phyloP scores from a whole-genome alignment of 2,888 invertebrate species.

The Belgica antarctica region DNA sequence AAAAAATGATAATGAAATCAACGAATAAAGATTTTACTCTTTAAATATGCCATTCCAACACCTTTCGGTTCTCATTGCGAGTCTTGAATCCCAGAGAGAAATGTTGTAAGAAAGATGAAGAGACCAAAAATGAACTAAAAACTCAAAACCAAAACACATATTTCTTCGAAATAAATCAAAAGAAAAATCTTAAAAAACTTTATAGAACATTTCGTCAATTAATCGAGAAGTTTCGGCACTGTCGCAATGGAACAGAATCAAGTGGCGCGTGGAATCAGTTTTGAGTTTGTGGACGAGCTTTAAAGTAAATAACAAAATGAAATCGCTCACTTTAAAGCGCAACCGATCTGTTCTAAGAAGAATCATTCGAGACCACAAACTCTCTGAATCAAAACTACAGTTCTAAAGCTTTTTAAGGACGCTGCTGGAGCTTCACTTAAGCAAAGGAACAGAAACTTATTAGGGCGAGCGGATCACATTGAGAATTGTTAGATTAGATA shows the following conservation, averaged over 20 bases:
- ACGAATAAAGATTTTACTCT: slow-evolving; percentile 8
- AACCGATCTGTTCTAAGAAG: too few relatives aligned
- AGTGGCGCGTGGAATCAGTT: too few relatives aligned
- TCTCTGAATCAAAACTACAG: too few relatives aligned
- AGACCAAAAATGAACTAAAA: slow-evolving; percentile 6
- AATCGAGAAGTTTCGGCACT: too few relatives aligned
- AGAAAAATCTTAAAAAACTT: slow-evolving; percentile 1
- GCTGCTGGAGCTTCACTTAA: not conserved
- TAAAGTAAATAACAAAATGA: too few relatives aligned
- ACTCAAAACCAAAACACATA: too few relatives aligned
- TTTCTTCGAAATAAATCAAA: slow-evolving; percentile 15
- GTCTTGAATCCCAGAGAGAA: not conserved
- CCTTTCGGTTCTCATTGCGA: not conserved
- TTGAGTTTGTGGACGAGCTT: too few relatives aligned
- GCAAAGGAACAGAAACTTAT: slow-evolving; percentile 23
- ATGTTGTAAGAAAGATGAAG: slow-evolving; percentile 7
- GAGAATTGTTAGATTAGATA: slow-evolving; percentile 33
- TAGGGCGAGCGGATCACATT: slow-evolving; percentile 23
- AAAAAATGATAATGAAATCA: not conserved
- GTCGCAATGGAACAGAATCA: too few relatives aligned
- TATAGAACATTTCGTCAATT: slow-evolving; percentile 44
- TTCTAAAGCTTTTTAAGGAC: too few relatives aligned
- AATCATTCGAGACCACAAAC: too few relatives aligned
- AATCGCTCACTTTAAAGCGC: too few relatives aligned
- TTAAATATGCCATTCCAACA: too few relatives aligned